Percentiles rank a stretch among this genome's conserved stretches.
Conservation (phyloP, 2,113 vertebrate species). For the Varanus salvator region DNA sequence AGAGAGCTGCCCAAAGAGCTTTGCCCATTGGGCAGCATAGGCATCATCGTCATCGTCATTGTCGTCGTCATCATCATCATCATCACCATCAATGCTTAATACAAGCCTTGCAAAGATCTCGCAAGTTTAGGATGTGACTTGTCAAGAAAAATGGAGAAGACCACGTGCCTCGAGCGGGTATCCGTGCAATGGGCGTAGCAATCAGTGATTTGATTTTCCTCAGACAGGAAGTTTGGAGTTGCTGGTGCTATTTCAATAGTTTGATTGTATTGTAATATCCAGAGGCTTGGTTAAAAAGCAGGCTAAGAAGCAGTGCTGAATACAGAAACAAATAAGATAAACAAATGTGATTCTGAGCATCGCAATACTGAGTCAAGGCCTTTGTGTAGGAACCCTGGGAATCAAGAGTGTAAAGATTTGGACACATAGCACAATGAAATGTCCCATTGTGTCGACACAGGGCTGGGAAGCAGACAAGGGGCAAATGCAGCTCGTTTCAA, state of each 20-base stretch:
- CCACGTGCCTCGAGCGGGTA: neutral
- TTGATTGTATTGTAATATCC: neutral
- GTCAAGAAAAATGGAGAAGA: conserved; percentile 27
- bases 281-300: neutral
- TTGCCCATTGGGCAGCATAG: too few species aligned
- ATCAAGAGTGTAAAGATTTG: neutral
- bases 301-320: too few species aligned
- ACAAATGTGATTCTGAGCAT: neutral
- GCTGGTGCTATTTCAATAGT: neutral
- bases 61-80: too few species aligned
- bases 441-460: neutral
- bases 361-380: neutral
- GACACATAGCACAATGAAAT: neutral
- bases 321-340: neutral
- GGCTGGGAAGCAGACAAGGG: neutral
- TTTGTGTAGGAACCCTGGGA: too few species aligned
- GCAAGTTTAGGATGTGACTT: neutral
- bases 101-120: too few species aligned
- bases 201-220: neutral
- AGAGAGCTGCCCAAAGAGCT: too few species aligned
- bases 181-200: neutral
- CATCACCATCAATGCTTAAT: too few species aligned
- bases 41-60: too few species aligned
- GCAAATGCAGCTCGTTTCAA: neutral
- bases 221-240: neutral